These are phyloP conservation scores for Calidris pugnax DNA, from an alignment of 2,113 vertebrate genomes.

Conservation along the genomic window DNA sequence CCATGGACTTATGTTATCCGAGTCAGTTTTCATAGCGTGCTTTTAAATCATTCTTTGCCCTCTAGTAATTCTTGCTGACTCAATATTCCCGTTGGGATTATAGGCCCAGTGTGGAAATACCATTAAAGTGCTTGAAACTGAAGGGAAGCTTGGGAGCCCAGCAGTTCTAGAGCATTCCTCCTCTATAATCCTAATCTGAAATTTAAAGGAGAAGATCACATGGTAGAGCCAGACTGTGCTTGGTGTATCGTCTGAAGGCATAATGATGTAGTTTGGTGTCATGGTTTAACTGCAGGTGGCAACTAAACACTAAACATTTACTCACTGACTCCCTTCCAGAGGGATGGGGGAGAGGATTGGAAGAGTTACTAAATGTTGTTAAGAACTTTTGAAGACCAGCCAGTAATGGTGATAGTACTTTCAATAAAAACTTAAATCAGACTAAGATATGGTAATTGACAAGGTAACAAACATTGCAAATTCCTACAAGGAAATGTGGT, in stretches of 20 bases:
- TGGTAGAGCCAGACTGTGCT: not conserved
- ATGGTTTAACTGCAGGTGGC: not conserved
- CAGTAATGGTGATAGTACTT: not conserved
- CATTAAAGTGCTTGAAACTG: not conserved
- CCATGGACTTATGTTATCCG: not conserved
- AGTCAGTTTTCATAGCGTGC: not conserved
- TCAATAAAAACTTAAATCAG: not conserved
- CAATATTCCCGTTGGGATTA: not conserved
- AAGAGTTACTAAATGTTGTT: not conserved
- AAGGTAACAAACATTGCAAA: not conserved
- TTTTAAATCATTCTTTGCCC: not conserved
- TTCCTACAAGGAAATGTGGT: not conserved
- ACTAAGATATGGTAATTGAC: not conserved
- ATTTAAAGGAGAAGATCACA: not conserved
- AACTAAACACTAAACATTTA: not conserved
- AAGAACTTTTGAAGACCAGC: not conserved
- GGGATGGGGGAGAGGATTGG: not conserved
- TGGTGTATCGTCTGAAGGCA: not conserved
- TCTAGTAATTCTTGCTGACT: not conserved
- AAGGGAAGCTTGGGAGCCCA: not conserved
- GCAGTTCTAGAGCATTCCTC: not conserved
- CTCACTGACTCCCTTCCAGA: not conserved
- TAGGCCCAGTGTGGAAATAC: not conserved
- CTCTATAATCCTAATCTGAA: not conserved
- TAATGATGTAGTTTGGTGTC: not conserved